Evolutionary conservation across 2,888 invertebrate species (phyloP), one percentile per base, ranked within the genome.

Genomic region (Xestia c-nigrum): DNA sequence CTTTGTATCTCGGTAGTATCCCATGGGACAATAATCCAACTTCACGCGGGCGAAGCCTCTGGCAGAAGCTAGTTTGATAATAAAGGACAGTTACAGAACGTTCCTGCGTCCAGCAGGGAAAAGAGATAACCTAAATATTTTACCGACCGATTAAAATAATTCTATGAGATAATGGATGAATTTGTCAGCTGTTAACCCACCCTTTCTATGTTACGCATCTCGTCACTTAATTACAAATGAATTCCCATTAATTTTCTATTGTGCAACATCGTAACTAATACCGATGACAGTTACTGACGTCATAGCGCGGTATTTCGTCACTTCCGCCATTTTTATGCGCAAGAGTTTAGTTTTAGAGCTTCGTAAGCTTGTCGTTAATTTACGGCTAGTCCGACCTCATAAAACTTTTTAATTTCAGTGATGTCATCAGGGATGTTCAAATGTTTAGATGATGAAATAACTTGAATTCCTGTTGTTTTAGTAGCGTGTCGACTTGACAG

Each of bases 291-390:
- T 50, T 55, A 47, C 65, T 75, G 85, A 87, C 84, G 86, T 89
- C 86, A 87, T 40, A 12, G 63, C 63, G 2, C 14, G 68, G 55
- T 64, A 74, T 88, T 87, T 83, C 88, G 85, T 86, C 86, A 86
- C 85, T 86, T 88, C 88, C 89, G 85, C 78, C 78, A 88, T 85
- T 82, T 72, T 83, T 78, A 83, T 89, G 85, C 72, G 89, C 89
- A 80, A 78, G 78, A 85, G 85, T 87, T 88, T 78, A 72, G 89
- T 87, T 87, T 83, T 81, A 81, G 82, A 89, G 78, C 80, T 74
- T 81, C 65, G 80, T 50, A 70, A 84, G 87, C 84, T 84, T 73
- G 72, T 64, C 70, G 80, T 65, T 75, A 78, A 84, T 86, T 86
- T 86, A 84, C 72, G 21, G n/a, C 61, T 24, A 47, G 73, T 73